Evolutionary conservation across 2,113 vertebrate genomes (phyloP).

Genomic region (Oxyruncus cristatus): DNA sequence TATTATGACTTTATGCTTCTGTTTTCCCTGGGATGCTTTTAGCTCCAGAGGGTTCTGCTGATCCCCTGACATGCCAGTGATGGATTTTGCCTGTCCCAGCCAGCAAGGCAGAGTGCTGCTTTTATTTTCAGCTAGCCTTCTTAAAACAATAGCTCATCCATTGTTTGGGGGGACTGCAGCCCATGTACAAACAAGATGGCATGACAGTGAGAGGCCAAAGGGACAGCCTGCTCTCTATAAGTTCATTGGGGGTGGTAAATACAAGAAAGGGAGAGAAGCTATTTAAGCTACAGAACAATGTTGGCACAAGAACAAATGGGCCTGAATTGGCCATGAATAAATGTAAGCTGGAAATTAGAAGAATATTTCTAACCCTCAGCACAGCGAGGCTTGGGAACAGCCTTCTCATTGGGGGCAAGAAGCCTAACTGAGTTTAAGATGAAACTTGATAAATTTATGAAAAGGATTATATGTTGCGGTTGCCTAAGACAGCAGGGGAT

Average conservation of each 20-base stretch:
- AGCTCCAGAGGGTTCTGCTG: background rate
- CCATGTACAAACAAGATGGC: background rate
- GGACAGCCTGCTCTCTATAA: constrained; percentile 49
- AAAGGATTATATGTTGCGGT: constrained; percentile 55
- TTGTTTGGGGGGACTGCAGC: background rate
- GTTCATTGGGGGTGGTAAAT: constrained; percentile 51
- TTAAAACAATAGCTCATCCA: background rate
- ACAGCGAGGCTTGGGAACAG: constrained; percentile 52
- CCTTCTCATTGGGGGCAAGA: constrained; percentile 13
- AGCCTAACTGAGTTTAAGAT: constrained; percentile 44
- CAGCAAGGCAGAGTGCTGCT: background rate
- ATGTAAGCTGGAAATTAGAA: constrained; percentile 59
- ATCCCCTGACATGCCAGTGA: background rate
- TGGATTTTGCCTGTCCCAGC: background rate
- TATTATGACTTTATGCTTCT: background rate
- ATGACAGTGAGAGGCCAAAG: constrained; percentile 2
- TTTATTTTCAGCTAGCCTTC: background rate
- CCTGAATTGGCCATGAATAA: constrained; percentile 47
- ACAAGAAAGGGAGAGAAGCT: constrained; percentile 28
- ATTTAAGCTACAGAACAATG: constrained; percentile 66
- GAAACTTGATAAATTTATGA: constrained; percentile 60
- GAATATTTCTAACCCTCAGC: constrained; percentile 59
- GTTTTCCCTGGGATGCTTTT: background rate
- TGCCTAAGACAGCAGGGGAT: constrained; percentile 56
- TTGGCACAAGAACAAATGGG: constrained; percentile 66